Percentiles rank a stretch among this genome's conserved stretches.
Conservation (phyloP, 2,113 vertebrate species). For the Myotis lucifugus region DNA sequence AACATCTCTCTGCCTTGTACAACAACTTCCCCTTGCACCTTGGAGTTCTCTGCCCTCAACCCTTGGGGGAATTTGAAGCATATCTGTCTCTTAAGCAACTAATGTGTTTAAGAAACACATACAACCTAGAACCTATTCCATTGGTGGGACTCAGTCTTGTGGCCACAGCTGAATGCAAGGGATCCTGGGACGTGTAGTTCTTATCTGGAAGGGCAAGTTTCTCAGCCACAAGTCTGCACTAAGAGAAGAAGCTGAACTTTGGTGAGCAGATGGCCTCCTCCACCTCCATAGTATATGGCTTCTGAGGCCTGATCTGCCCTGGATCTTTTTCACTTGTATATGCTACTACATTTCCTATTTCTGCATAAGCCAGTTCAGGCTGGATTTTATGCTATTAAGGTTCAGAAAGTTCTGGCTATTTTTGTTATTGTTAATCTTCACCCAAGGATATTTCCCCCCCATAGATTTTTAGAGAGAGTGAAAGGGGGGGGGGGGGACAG, state of each 20-base stretch:
- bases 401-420: background rate
- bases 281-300: background rate
- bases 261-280: background rate
- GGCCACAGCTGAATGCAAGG: background rate
- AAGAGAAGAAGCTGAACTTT: background rate
- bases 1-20: background rate
- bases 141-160: background rate
- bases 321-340: background rate
- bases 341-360: background rate
- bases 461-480: too few relatives aligned
- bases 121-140: background rate
- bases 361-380: background rate
- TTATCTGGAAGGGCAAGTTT: background rate
- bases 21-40: background rate
- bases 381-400: background rate
- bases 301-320: background rate
- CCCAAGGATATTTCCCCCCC: too few relatives aligned
- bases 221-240: background rate
- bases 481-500: too few relatives aligned
- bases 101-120: background rate
- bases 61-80: rapidly evolving
- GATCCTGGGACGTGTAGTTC: background rate
- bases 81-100: background rate
- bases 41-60: background rate
- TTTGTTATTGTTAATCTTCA: too few relatives aligned